Evolutionary conservation across 2,797 vertebrate species (phyloP).

Genomic region (Sebastes taczanowskii): DNA sequence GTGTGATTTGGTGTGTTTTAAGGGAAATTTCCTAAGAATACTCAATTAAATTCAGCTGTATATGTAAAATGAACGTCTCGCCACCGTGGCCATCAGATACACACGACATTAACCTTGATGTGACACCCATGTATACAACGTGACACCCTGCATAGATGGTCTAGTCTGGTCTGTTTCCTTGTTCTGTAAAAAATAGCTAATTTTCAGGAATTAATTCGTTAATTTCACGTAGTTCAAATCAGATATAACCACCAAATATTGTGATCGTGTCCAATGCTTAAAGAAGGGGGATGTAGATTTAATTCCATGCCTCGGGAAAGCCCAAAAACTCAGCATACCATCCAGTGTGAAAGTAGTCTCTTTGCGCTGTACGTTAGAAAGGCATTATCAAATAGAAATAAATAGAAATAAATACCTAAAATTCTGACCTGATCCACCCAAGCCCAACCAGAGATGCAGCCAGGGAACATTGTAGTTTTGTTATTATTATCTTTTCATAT

Average conservation of each 20-base stretch:
- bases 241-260: neutral
- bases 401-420: neutral
- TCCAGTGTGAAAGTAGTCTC: neutral
- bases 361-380: neutral
- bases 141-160: neutral
- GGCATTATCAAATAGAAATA: neutral
- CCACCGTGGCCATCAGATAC: neutral
- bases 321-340: neutral
- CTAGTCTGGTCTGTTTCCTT: neutral
- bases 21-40: neutral
- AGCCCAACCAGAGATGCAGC: neutral
- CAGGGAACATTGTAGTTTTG: neutral
- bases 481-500: neutral
- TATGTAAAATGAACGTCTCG: neutral
- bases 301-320: neutral
- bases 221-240: neutral
- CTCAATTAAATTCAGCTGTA: neutral
- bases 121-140: neutral
- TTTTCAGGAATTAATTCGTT: neutral
- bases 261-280: neutral
- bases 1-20: neutral
- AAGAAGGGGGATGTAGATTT: neutral
- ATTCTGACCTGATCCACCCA: neutral
- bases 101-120: neutral
- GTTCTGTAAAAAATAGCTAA: neutral